Conservation (phyloP, 53 echinoderm and acorn worm genomes). For the Luidia sarsii region DNA sequence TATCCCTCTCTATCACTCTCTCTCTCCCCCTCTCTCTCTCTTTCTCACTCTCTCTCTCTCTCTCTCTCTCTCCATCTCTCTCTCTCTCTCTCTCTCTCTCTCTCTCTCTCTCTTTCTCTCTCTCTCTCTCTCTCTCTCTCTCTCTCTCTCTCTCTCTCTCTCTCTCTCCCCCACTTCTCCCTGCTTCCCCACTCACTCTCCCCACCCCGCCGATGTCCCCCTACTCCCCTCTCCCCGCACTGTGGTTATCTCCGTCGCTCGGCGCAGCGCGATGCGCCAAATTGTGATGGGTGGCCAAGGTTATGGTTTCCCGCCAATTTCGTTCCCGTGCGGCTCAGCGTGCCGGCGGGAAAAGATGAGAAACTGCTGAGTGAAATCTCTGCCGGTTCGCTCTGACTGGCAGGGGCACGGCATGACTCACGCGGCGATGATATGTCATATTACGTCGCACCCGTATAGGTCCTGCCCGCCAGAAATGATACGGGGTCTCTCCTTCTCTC, state of each 20-base stretch:
- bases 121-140: too few species aligned
- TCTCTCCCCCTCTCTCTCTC: too few species aligned
- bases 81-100: too few species aligned
- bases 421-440: slow-evolving; percentile 28
- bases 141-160: not conserved
- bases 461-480: too few species aligned
- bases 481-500: too few species aligned
- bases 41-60: too few species aligned
- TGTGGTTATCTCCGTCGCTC: not conserved
- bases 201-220: not conserved
- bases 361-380: slow-evolving; percentile 52
- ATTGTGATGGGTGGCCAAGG: slow-evolving; percentile 55
- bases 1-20: too few species aligned
- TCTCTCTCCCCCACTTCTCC: not conserved
- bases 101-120: too few species aligned
- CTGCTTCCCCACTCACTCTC: not conserved
- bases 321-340: slow-evolving; percentile 57
- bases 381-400: slow-evolving; percentile 36
- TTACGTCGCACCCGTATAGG: slow-evolving; percentile 4
- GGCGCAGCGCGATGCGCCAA: not conserved
- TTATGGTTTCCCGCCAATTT: slow-evolving; percentile 57
- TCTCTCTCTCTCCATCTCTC: too few species aligned
- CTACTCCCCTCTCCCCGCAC: not conserved
- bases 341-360: slow-evolving; percentile 63
- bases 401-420: slow-evolving; percentile 31